Evolutionary conservation across 1,140 invertebrate species (phyloP).

Genomic region (Antheraea mylitta): DNA sequence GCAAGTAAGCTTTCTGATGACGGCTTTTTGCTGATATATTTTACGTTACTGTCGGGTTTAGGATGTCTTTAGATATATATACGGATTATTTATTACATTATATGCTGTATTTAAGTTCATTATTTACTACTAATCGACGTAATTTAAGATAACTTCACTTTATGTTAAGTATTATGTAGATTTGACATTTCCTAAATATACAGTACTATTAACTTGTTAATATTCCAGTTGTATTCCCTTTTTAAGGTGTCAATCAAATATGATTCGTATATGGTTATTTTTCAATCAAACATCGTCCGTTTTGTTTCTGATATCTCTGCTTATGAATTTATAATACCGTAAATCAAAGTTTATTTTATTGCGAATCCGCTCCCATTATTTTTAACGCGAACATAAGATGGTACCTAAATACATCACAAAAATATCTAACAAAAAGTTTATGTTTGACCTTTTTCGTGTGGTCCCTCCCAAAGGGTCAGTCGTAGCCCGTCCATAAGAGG

Average conservation of each 20-base stretch:
- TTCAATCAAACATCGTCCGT: too few species aligned
- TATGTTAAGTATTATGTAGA: background rate
- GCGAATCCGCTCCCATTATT: background rate
- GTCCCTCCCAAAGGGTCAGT: constrained; percentile 64
- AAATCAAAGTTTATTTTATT: background rate
- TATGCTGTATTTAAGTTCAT: background rate
- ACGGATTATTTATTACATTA: background rate
- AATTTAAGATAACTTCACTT: background rate
- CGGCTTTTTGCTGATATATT: constrained; percentile 21
- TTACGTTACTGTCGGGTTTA: background rate
- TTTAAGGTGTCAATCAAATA: too few species aligned
- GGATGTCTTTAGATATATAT: background rate
- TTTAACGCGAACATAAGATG: background rate
- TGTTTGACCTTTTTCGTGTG: constrained; percentile 53
- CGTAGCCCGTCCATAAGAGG: constrained; percentile 60
- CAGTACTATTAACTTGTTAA: too few species aligned
- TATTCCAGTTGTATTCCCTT: too few species aligned
- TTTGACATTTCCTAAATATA: background rate
- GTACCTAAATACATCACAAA: constrained; percentile 15
- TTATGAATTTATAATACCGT: too few species aligned
- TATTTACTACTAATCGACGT: too few species aligned
- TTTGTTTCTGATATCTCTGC: too few species aligned
- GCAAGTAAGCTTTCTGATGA: constrained; percentile 66
- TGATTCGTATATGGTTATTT: too few species aligned
- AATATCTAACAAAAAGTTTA: constrained; percentile 59